Percentiles rank a stretch among this genome's conserved stretches.
Conservation (phyloP, 2,888 invertebrate genomes). For the Hydroisotoma schaefferi region DNA sequence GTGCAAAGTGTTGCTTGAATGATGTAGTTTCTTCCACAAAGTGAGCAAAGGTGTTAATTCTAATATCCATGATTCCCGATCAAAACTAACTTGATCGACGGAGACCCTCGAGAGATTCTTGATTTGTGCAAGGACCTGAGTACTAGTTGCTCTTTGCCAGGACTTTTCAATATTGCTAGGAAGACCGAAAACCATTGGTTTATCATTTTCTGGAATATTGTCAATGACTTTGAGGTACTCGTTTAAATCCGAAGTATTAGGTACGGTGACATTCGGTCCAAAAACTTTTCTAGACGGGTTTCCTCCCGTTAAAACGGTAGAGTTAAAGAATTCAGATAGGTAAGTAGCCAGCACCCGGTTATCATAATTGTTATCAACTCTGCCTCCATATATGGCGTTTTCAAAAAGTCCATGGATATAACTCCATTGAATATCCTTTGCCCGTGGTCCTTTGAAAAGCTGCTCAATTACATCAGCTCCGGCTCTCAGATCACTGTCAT, state of each 20-base stretch:
- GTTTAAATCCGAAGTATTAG: constrained; percentile 52
- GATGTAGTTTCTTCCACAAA: constrained; percentile 75
- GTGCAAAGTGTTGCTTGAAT: constrained; percentile 49
- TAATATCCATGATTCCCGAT: constrained; percentile 59
- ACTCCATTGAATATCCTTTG: constrained; percentile 62
- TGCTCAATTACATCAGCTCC: constrained; percentile 64
- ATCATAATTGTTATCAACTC: constrained; percentile 76
- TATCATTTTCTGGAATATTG: constrained; percentile 67
- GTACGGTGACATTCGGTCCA: constrained; percentile 51
- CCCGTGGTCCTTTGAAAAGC: constrained; percentile 53
- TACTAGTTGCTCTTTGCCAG: constrained; percentile 69
- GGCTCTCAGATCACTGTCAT: constrained; percentile 72
- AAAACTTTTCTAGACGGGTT: constrained; percentile 62
- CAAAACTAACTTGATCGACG: constrained; percentile 54
- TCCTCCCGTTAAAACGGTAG: constrained; percentile 55
- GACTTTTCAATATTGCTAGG: constrained; percentile 82
- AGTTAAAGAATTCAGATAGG: constrained; percentile 61
- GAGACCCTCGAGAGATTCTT: constrained; percentile 56
- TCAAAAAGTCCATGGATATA: constrained; percentile 72
- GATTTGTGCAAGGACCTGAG: constrained; percentile 62
- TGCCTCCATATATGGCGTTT: constrained; percentile 79
- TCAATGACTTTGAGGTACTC: constrained; percentile 66
- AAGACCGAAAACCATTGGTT: constrained; percentile 73
- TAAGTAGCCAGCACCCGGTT: constrained; percentile 65
- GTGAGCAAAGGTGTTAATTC: constrained; percentile 67